Evolutionary conservation across 1,140 invertebrate species (phyloP).

Genomic region (Lucilia cuprina): DNA sequence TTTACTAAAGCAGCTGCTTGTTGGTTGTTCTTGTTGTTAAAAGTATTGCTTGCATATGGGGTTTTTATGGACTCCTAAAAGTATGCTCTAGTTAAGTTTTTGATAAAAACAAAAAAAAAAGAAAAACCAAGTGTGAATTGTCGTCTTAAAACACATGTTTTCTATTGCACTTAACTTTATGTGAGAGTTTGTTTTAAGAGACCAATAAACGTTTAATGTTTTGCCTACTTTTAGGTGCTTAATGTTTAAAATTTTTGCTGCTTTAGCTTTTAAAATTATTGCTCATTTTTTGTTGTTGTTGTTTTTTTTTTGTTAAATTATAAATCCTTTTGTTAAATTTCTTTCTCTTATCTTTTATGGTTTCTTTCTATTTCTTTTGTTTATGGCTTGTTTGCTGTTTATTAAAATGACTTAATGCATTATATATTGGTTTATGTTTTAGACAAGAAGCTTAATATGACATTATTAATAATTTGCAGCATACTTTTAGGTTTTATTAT

Average conservation of each 20-base stretch:
- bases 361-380: not conserved
- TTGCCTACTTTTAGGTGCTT: too few species aligned
- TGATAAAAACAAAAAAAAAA: not conserved
- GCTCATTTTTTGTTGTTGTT: not conserved
- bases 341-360: not conserved
- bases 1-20: not conserved
- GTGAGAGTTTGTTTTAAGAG: not conserved
- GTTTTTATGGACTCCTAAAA: not conserved
- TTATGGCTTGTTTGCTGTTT: not conserved
- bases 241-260: too few species aligned
- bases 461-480: slow-evolving; percentile 60
- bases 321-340: not conserved
- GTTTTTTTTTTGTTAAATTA: not conserved
- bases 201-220: too few species aligned
- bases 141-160: not conserved
- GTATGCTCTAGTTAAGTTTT: not conserved
- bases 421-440: slow-evolving; percentile 48
- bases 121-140: not conserved
- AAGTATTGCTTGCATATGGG: not conserved
- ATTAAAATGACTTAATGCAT: slow-evolving; percentile 51
- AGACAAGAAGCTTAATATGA: slow-evolving; percentile 47
- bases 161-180: not conserved
- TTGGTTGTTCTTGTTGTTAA: not conserved
- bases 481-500: slow-evolving; percentile 49
- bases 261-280: not conserved